Percentiles rank a stretch among this genome's conserved stretches.
phyloP scores from a whole-genome alignment of 2,797 vertebrate species.

The Onychomys torridus region DNA sequence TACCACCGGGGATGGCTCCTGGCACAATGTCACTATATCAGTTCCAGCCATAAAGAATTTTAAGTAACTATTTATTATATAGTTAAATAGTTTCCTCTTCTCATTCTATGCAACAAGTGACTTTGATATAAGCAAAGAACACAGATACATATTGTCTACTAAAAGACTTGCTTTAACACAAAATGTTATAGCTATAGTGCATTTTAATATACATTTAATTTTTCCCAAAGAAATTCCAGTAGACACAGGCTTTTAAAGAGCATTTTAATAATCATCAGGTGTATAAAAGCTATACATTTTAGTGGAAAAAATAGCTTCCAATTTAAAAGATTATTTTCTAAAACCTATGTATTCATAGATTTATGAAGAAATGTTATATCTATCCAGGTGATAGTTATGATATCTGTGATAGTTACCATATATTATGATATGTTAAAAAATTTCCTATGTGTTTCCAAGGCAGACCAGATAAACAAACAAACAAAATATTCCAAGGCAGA shows the following conservation, averaged over 20 bases:
- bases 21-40: neutral
- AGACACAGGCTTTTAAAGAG: neutral
- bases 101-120: constrained; percentile 5
- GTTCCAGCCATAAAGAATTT: neutral
- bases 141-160: neutral
- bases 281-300: constrained; percentile 45
- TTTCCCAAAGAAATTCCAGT: constrained; percentile 27
- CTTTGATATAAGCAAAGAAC: neutral
- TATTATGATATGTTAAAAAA: neutral
- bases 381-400: neutral
- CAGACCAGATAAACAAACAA: neutral
- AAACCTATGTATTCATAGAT: neutral
- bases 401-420: neutral
- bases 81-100: neutral
- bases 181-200: neutral
- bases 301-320: neutral
- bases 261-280: constrained; percentile 39
- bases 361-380: constrained; percentile 18
- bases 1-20: no score
- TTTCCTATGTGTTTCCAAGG: neutral
- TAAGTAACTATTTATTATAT: neutral
- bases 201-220: constrained; percentile 21
- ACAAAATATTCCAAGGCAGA: neutral
- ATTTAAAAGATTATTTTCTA: constrained; percentile 34
- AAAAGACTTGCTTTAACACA: neutral